A percentile compares a stretch with the other conserved stretches of the same genome.
phyloP scores from a whole-genome alignment of 2,797 vertebrate species.

The Bufotes viridis region DNA sequence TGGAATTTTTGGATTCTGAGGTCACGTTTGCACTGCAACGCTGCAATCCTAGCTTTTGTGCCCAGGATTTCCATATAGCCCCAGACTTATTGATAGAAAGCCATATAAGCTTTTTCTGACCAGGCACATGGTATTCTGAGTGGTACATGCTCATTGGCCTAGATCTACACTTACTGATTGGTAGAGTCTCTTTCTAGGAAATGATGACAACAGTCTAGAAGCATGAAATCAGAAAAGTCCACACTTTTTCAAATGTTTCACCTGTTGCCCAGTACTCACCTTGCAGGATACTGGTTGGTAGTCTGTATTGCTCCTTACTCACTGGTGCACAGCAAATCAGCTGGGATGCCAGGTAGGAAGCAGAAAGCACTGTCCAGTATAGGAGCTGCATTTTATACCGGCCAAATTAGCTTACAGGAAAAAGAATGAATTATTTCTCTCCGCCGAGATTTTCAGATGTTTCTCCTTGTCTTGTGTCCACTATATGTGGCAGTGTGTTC shows the following conservation, averaged over 20 bases:
- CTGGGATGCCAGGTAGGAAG: conserved; percentile 65
- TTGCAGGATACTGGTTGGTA: conserved; percentile 84
- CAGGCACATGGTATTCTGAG: neutral
- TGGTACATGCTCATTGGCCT: neutral
- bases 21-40: too few relatives aligned
- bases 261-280: conserved; percentile 72
- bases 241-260: neutral
- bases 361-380: conserved; percentile 54
- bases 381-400: conserved; percentile 27
- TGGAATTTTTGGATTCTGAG: too few relatives aligned
- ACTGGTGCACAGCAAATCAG: conserved; percentile 73
- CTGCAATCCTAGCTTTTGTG: too few relatives aligned
- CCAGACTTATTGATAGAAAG: neutral
- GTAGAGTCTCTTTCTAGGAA: neutral
- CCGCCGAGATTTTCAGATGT: neutral
- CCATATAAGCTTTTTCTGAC: neutral
- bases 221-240: neutral
- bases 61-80: too few relatives aligned
- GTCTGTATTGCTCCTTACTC: conserved; percentile 82
- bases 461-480: neutral
- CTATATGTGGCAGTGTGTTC: neutral
- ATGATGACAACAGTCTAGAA: neutral
- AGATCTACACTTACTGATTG: neutral
- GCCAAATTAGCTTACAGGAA: neutral
- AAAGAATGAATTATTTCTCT: neutral